Evolutionary conservation across 1,140 invertebrate species (phyloP), one percentile per base, ranked within the genome.

Genomic region (Drosophila sucinea): DNA sequence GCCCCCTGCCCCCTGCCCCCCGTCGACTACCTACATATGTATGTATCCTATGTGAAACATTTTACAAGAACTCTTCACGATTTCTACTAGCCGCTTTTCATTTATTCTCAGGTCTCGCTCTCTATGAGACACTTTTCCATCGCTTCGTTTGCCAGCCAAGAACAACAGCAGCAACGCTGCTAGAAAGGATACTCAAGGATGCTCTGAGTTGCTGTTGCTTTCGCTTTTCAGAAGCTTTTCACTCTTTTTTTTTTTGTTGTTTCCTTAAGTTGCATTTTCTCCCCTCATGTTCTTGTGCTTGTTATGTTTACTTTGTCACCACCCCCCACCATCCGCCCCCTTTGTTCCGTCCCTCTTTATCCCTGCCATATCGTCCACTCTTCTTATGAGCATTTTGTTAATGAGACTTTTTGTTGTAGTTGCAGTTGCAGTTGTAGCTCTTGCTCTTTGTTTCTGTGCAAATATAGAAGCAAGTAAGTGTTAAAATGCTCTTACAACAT

Each of bases 311-410:
- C 23, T 27, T 51, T 10, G 35, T 11, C 17, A 17, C 17, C 17
- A 17, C 17, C 17, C 17, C 17, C 17, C 17, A 17, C 17, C 17
- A 17, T 17, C 17, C 17, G 17, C 8, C 10, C 35, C 35, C 35
- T 6, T 3, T 35, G 6, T 7, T 17, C 17, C 10, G 35, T 17
- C 17, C 41, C 41, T 23, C 11, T 6, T 44, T 44, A 4, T 23
- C n/a, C 44, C 44, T 1, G 7, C 6, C 44, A 35, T 35, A 35
- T 51, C 35, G 3, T 38, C 11, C 35, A 57, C 44, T 66, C 56
- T 63, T 58, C 66, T 65, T 78, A 64, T 79, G 69, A 70, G 71
- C 73, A 81, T 81, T 81, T 81, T 77, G 63, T 81, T 76, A 79
- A 82, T 83, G 79, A 82, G 79, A 56, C 71, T 71, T 73, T 68